Evolutionary conservation across 1,140 invertebrate genomes (phyloP).

Genomic region (Aporrectodea caliginosa): DNA sequence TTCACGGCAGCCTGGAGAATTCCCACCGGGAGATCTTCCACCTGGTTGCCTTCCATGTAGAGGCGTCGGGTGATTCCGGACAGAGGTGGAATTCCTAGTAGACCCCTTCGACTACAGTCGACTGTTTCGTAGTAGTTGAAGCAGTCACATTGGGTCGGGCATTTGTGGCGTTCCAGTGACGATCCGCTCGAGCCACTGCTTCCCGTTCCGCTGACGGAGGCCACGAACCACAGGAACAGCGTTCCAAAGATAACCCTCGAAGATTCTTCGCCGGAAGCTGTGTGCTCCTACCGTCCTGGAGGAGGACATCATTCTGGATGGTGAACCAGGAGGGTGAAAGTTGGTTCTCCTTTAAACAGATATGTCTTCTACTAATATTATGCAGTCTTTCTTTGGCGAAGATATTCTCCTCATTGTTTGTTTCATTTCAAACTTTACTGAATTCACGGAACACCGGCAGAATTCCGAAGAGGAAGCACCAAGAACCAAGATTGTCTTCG

Average conservation of each 20-base stretch:
- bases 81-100: constrained; percentile 21
- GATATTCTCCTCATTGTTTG: no score
- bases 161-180: constrained; percentile 1
- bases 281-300: background rate
- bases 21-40: constrained; percentile 20
- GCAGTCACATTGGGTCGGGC: constrained; percentile 29
- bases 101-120: constrained; percentile 27
- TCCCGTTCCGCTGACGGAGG: background rate
- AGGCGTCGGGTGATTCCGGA: constrained; percentile 27
- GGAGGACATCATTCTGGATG: background rate
- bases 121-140: constrained; percentile 29
- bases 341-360: background rate
- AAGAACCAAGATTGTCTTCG: no score
- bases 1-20: constrained; percentile 26
- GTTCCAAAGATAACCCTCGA: no score
- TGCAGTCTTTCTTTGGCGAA: no score
- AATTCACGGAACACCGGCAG: no score
- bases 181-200: background rate
- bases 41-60: constrained; percentile 30
- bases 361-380: background rate
- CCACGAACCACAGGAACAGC: background rate
- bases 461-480: no score
- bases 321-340: background rate
- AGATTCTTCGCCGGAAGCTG: background rate
- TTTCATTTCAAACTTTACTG: no score